Evolutionary conservation across 2,797 vertebrate species (phyloP).

Genomic region (Anolis apletophallus): DNA sequence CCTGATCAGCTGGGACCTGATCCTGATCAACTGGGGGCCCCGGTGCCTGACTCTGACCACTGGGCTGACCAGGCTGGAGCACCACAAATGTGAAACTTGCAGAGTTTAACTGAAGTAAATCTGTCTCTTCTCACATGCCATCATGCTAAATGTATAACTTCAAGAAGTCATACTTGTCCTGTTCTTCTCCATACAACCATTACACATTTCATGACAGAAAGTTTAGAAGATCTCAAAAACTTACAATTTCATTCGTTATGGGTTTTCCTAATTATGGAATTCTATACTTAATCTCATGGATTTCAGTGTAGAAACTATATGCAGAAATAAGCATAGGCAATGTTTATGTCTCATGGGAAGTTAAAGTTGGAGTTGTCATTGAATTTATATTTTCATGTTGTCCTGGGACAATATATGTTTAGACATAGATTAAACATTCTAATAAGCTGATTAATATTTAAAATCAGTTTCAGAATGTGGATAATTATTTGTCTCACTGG

Average conservation of each 20-base stretch:
- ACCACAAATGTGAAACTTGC: background rate
- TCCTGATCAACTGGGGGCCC: too few relatives aligned
- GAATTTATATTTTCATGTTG: background rate
- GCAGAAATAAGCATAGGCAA: background rate
- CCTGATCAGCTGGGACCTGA: too few relatives aligned
- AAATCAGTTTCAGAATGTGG: background rate
- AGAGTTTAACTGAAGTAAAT: too few relatives aligned
- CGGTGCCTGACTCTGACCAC: too few relatives aligned
- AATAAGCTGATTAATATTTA: background rate
- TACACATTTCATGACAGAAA: background rate
- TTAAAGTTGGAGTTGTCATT: background rate
- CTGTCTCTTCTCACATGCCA: background rate
- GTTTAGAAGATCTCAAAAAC: background rate
- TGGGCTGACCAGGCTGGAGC: too few relatives aligned
- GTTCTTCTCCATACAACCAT: too few relatives aligned
- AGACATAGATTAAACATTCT: background rate
- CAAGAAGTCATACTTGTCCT: background rate
- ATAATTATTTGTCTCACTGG: slow-evolving; percentile 4
- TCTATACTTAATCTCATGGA: too few relatives aligned
- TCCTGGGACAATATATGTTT: background rate
- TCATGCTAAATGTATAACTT: background rate
- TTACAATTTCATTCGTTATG: background rate
- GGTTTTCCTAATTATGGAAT: background rate
- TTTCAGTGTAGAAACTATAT: background rate
- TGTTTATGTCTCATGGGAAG: background rate